Conservation (phyloP, 2,113 vertebrate species). For the Rissa tridactyla region DNA sequence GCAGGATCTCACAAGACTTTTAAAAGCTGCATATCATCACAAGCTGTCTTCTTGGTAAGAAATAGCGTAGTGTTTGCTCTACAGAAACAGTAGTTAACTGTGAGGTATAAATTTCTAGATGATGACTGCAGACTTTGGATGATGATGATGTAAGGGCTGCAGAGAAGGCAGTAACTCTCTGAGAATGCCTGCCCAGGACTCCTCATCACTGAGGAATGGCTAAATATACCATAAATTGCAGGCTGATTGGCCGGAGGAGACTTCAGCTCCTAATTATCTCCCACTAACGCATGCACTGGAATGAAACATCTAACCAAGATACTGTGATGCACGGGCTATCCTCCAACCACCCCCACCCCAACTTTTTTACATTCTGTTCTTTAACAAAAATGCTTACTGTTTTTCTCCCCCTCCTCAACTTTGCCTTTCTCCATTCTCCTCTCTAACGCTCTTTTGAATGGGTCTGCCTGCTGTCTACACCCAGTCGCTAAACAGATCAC, state of each 20-base stretch:
- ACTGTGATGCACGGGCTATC: neutral
- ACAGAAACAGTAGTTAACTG: conserved; percentile 41
- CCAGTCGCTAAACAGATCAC: neutral
- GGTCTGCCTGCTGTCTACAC: neutral
- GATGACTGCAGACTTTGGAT: conserved; percentile 33
- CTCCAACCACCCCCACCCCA: neutral
- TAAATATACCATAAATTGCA: conserved; percentile 16
- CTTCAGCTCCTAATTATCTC: conserved; percentile 23
- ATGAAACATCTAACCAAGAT: neutral
- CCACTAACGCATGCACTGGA: neutral
- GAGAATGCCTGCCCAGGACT: conserved; percentile 7
- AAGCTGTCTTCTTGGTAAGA: conserved; percentile 23
- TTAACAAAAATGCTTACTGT: neutral
- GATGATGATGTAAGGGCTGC: conserved; percentile 27
- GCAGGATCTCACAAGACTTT: neutral
- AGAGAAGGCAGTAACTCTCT: conserved; percentile 31
- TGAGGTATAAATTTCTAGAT: conserved; percentile 41
- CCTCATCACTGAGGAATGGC: conserved; percentile 2
- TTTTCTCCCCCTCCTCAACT: neutral
- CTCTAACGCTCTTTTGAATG: neutral
- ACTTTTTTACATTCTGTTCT: neutral
- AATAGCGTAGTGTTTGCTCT: neutral
- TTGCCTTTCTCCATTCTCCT: neutral
- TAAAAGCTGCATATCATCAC: conserved; percentile 12
- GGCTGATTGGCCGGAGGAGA: neutral